Evolutionary conservation across 2,113 vertebrate species (phyloP).

Genomic region (Cyprinodon variegatus): DNA sequence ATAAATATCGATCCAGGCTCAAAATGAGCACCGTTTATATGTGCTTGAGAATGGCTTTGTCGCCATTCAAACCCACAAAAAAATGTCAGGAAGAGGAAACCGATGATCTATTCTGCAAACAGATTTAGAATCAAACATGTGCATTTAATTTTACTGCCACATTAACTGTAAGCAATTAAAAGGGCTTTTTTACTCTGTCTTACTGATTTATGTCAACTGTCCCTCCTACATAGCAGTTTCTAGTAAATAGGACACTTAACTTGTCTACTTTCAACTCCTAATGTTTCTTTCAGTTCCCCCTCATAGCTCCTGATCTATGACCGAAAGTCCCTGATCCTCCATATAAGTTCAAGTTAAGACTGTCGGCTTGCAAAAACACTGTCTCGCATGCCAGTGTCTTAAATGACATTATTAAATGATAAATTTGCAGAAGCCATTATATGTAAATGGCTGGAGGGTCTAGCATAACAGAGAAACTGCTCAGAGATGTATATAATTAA

Average conservation of each 20-base stretch:
- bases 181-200: neutral
- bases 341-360: neutral
- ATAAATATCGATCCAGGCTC: too few species aligned
- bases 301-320: neutral
- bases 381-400: neutral
- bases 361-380: neutral
- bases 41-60: too few species aligned
- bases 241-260: neutral
- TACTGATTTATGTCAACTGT: neutral
- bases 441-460: too few species aligned
- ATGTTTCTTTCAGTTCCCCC: neutral
- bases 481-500: too few species aligned
- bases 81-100: too few species aligned
- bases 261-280: neutral
- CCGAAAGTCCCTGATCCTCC: neutral
- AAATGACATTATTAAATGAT: too few species aligned
- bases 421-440: too few species aligned
- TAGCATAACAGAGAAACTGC: too few species aligned
- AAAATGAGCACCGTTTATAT: too few species aligned
- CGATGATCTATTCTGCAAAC: neutral
- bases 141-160: neutral
- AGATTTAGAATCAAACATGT: neutral
- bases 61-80: too few species aligned
- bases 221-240: neutral
- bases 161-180: neutral